A percentile compares a stretch with the other conserved stretches of the same genome.
Conservation (phyloP, 2,797 vertebrate species). For the Galago senegalensis region DNA sequence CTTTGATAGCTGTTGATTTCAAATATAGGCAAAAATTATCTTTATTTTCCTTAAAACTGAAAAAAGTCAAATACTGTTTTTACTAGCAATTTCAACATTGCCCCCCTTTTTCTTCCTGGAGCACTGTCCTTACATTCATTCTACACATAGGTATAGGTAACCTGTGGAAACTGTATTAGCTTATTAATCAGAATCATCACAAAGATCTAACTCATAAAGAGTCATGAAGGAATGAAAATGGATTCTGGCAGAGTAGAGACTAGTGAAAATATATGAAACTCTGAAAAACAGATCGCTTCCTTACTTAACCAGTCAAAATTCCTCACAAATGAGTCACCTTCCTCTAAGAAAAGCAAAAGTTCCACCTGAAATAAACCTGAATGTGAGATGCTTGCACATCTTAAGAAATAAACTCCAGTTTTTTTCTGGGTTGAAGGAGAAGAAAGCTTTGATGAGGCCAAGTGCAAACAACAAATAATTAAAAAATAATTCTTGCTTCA, state of each 20-base stretch:
- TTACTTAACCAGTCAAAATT: constrained; percentile 75
- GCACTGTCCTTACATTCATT: constrained; percentile 83
- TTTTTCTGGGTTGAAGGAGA: constrained; percentile 1
- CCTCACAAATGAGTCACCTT: constrained; percentile 72
- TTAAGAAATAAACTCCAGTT: constrained; percentile 7
- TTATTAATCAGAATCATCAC: constrained; percentile 62
- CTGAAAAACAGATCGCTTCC: constrained; percentile 70
- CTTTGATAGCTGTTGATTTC: constrained; percentile 59
- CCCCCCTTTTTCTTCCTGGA: constrained; percentile 40
- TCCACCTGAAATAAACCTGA: constrained; percentile 79
- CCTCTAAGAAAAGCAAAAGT: constrained; percentile 48
- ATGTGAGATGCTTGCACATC: constrained; percentile 22
- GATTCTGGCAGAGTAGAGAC: constrained; percentile 54
- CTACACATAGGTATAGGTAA: constrained; percentile 61
- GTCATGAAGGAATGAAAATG: constrained; percentile 48
- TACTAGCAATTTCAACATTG: constrained; percentile 54
- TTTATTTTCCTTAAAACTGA: constrained; percentile 60
- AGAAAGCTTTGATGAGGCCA: constrained; percentile 2
- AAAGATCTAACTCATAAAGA: constrained; percentile 43
- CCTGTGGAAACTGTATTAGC: constrained; percentile 56
- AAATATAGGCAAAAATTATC: constrained; percentile 33
- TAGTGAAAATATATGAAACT: constrained; percentile 65
- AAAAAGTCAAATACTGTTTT: constrained; percentile 59
- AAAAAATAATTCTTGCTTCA: constrained; percentile 59
- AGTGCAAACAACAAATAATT: constrained; percentile 43